Evolutionary conservation across 2,797 vertebrate genomes (phyloP).

Genomic region (Artibeus jamaicensis): DNA sequence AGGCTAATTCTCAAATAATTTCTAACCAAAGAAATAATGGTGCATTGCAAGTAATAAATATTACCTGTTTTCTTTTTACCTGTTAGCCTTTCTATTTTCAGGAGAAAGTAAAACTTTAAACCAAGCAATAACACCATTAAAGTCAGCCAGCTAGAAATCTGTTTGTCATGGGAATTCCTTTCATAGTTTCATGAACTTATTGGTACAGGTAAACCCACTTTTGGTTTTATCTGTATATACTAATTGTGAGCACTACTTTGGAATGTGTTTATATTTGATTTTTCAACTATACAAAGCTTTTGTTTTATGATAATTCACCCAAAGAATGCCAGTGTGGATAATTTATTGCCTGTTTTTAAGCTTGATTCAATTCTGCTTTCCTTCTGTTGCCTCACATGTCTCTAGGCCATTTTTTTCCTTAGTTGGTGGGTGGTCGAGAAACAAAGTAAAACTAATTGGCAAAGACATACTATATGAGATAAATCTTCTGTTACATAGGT

Average conservation of each 20-base stretch:
- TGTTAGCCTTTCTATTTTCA: conserved; percentile 32
- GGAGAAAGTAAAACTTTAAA: conserved; percentile 70
- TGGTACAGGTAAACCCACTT: neutral
- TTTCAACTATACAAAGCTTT: conserved; percentile 6
- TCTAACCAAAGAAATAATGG: neutral
- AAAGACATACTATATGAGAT: conserved; percentile 20
- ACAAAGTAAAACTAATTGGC: conserved; percentile 30
- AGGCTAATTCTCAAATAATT: conserved; percentile 10
- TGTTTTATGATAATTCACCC: neutral
- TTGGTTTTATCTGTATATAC: neutral
- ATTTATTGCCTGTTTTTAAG: neutral
- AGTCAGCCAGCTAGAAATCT: conserved; percentile 32
- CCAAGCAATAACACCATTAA: conserved; percentile 42
- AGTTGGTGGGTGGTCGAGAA: neutral
- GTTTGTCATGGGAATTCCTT: conserved; percentile 49
- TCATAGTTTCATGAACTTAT: conserved; percentile 40
- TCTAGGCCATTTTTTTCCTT: neutral
- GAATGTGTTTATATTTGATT: conserved; percentile 11
- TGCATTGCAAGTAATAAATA: conserved; percentile 25
- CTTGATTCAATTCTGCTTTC: conserved; percentile 37
- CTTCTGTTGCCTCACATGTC: neutral
- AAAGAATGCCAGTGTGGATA: conserved; percentile 3
- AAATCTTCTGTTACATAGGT: neutral
- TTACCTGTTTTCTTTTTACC: neutral
- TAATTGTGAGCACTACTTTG: neutral